Base-by-base conservation (phyloP, 2,797 vertebrate genomes). In the Mallotus villosus region DNA sequence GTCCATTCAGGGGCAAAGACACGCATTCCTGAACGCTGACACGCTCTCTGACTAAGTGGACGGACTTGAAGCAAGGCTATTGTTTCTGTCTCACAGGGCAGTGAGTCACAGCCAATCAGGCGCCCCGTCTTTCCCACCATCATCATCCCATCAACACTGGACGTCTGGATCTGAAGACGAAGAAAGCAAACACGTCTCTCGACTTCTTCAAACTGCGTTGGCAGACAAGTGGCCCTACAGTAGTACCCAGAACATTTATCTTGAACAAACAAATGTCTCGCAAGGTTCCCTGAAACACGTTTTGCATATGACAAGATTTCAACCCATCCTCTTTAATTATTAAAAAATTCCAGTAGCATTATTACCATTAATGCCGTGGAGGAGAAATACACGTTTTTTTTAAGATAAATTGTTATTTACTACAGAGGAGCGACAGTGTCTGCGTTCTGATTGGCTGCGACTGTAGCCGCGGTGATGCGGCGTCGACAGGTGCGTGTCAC, bases 401-500 rank as follows among this genome's bases (percentile, higher is more conserved):
- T 25, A 3, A 32, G 37, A 11, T 41, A 2, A 1, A 9, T 41
- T 41, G 37, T 41, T 41, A 6, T 41, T 41, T 41, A 9, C 37
- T 32, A 32, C 32, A 32, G 37, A 11, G 11, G 2, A 41, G 79
- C 72, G 68, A 80, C 75, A 76, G 77, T 90, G 84, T 77, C 79
- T 74, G 73, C 68, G 78, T 67, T 84, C 78, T 84, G 78, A 68
- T 73, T 74, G 92, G 85, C 92, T 88, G 87, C 89, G 90, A 77
- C 90, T 91, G 90, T 89, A 93, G 92, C 93, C 91, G 92, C 91
- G 93, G 92, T 90, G 87, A 92, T 92, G 91, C 90, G 91, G 90
- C 95, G 94, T 96, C 95, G 97, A 96, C 96, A 98, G 97, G 97
- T 98, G 97, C 95, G 94, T 97, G 95, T 95, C 95, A 95, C 95